These are phyloP conservation scores for Hyposoter didymator DNA, from an alignment of 2,888 invertebrate genomes.

Conservation along the genomic window DNA sequence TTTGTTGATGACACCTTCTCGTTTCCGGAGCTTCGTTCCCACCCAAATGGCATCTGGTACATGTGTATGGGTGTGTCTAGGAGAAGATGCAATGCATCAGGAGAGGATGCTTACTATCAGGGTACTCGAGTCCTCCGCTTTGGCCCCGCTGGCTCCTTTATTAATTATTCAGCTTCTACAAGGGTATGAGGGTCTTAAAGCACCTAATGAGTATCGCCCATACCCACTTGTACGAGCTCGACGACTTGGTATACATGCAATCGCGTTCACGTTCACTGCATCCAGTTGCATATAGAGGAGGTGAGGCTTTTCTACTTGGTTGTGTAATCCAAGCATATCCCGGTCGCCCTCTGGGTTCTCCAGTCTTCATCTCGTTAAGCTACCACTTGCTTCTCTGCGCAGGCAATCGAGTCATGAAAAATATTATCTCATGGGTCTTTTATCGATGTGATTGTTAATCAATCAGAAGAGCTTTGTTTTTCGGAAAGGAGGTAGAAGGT, in stretches of 20 bases:
- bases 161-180: conserved; percentile 72
- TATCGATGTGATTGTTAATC: conserved; percentile 17
- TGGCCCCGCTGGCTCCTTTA: conserved; percentile 63
- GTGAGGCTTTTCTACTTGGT: conserved; percentile 25
- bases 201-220: conserved; percentile 73
- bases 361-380: conserved; percentile 44
- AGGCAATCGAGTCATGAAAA: background rate
- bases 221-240: conserved; percentile 58
- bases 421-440: conserved; percentile 3
- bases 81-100: conserved; percentile 48
- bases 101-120: conserved; percentile 1
- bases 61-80: conserved; percentile 4
- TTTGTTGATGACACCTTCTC: background rate
- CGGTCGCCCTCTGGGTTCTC: conserved; percentile 29
- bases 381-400: conserved; percentile 31
- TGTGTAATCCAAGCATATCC: conserved; percentile 42
- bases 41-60: conserved; percentile 8
- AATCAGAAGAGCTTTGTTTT: conserved; percentile 1
- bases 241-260: conserved; percentile 41
- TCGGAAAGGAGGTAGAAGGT: background rate
- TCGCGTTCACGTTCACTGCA: conserved; percentile 29
- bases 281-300: background rate
- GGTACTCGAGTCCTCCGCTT: conserved; percentile 54
- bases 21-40: background rate
- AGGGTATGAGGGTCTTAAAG: conserved; percentile 60